Base-by-base conservation (phyloP, 1,140 invertebrate species). In the Araneus ventricosus region DNA sequence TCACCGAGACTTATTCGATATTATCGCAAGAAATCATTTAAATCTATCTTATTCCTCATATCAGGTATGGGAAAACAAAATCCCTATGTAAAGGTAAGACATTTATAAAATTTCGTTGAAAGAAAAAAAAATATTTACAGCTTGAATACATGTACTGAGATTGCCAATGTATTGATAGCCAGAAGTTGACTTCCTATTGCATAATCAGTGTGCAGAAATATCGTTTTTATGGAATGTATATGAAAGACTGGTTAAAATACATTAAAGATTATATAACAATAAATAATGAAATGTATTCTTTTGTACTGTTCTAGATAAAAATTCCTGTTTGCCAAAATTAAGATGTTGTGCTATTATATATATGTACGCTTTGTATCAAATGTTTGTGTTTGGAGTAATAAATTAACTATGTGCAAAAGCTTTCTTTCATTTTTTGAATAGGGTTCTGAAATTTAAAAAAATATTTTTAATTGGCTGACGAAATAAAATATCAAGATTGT, bases 301-400 rank as follows among this genome's bases (percentile, higher is more conserved):
- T 52, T 87, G 85, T 41, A n/a, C n/a, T 10, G 8, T 34, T 57
- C 39, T 37, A 20, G 24, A 30, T 34, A 39, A 79, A 37, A 63
- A 79, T 41, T 79, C 63, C 70, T 89, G 67, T 61, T 79, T 79
- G 67, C 88, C 88, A 89, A 89, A 88, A 57, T 89, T 61, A 80
- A n/a, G 59, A 79, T 79, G 61, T 88, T 88, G 88, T 34, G 88
- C 88, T 89, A 61, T 79, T 89, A n/a, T 89, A 79, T 75, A 75
- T 37, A 57, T 89, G 67, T 89, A 89, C n/a, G 88, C 88, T 89
- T 89, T 89, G 88, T 89, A 89, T 89, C 70, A 79, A 67, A 37
- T 57, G 70, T 89, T 89, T 79, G 88, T 89, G 88, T 89, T 79
- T 79, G 14, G 30, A 79, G 41, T 79, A 89, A 89, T 89, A 89